These are phyloP conservation scores for Coelopa pilipes DNA, from an alignment of 2,888 invertebrate species.

Conservation along the genomic window DNA sequence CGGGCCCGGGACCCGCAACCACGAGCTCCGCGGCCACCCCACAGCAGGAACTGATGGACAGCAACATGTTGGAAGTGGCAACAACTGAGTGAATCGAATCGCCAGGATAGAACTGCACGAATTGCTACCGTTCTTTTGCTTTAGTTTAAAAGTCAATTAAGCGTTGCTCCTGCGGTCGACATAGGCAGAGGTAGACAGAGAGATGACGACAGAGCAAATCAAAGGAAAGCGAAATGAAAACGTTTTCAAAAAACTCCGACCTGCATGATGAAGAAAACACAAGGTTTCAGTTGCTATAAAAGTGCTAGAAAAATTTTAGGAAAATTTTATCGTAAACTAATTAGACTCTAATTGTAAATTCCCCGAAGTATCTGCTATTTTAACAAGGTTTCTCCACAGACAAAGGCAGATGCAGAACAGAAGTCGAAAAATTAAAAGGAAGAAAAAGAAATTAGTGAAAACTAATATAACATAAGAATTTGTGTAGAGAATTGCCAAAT, in stretches of 20 bases:
- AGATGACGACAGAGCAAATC: background rate
- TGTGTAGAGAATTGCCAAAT: background rate
- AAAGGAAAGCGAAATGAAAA: background rate
- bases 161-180: no score
- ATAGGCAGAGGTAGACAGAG: background rate
- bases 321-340: slow-evolving; percentile 26
- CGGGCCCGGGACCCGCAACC: background rate
- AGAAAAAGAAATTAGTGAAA: background rate
- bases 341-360: background rate
- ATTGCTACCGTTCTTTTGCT: background rate
- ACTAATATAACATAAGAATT: background rate
- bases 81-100: background rate
- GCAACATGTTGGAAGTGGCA: background rate
- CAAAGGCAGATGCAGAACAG: background rate
- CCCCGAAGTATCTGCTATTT: background rate
- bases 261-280: slow-evolving; percentile 11
- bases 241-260: background rate
- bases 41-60: background rate
- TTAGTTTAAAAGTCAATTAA: slow-evolving; percentile 22
- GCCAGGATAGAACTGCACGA: background rate
- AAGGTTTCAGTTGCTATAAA: slow-evolving; percentile 35
- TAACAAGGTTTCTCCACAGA: no score
- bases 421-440: background rate
- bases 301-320: slow-evolving; percentile 34
- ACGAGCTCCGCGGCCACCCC: background rate